Evolutionary conservation across 2,888 invertebrate genomes (phyloP).

Genomic region (Ornithoptera alexandrae): DNA sequence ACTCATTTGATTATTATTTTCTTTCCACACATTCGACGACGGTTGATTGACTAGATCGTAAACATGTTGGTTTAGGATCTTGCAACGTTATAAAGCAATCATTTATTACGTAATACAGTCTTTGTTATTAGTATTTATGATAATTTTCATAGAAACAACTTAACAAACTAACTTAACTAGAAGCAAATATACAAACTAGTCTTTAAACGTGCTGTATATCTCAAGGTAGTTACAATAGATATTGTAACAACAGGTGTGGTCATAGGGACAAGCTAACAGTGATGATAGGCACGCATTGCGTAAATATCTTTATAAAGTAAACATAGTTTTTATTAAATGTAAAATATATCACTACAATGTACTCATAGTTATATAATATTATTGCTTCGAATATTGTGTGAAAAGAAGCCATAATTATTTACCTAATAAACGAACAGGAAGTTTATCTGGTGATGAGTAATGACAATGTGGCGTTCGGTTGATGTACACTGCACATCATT

Average conservation of each 20-base stretch:
- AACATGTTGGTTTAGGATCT: constrained; percentile 3
- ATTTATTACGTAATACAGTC: no score
- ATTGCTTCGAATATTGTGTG: no score
- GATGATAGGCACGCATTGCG: not conserved
- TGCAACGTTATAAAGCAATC: no score
- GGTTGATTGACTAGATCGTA: not conserved
- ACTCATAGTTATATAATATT: no score
- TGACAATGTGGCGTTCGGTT: no score
- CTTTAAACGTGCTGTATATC: constrained; percentile 21
- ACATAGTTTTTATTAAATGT: not conserved
- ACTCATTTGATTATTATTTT: not conserved
- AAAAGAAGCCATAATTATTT: no score
- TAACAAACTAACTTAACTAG: no score
- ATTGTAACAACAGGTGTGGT: constrained; percentile 24
- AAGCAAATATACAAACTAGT: not conserved
- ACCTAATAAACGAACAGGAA: no score
- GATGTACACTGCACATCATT: no score
- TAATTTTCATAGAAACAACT: not conserved
- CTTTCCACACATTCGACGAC: not conserved
- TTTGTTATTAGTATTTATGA: no score
- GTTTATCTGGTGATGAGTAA: no score
- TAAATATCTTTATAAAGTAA: not conserved
- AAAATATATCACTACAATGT: no score
- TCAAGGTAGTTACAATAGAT: constrained; percentile 21
- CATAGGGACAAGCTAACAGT: constrained; percentile 15